Conservation (phyloP, 1,140 invertebrate species). For the Drosophila triauraria region DNA sequence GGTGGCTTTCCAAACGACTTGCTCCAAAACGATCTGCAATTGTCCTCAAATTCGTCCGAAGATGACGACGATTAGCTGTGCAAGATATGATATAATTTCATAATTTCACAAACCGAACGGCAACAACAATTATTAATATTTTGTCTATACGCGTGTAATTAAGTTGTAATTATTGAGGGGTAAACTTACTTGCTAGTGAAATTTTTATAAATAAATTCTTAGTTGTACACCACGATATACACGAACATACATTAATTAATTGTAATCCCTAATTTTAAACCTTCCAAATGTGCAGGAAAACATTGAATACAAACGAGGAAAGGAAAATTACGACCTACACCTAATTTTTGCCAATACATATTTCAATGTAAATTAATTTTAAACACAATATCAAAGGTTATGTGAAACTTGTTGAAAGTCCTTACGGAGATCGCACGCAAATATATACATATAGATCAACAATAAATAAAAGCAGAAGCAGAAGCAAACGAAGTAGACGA, state of each 20-base stretch:
- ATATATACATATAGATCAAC: constrained; percentile 14
- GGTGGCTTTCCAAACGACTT: constrained; percentile 86
- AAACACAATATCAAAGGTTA: constrained; percentile 61
- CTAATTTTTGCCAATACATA: constrained; percentile 61
- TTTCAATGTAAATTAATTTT: constrained; percentile 67
- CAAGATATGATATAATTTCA: constrained; percentile 36
- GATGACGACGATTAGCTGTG: constrained; percentile 76
- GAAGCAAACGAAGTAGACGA: constrained; percentile 29
- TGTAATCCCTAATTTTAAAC: constrained; percentile 57
- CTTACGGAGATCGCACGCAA: constrained; percentile 50
- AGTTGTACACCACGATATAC: constrained; percentile 59
- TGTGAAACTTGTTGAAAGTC: constrained; percentile 63
- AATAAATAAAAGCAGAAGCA: constrained; percentile 23
- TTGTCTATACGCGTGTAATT: constrained; percentile 71
- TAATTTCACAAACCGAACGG: constrained; percentile 39
- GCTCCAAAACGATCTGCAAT: constrained; percentile 89
- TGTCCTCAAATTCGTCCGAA: constrained; percentile 86
- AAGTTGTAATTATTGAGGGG: constrained; percentile 75
- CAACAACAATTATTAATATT: constrained; percentile 63
- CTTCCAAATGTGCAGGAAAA: constrained; percentile 69
- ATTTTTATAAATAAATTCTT: constrained; percentile 80
- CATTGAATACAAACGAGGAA: constrained; percentile 45
- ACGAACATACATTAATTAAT: constrained; percentile 62
- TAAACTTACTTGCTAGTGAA: constrained; percentile 81
- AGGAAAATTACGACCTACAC: constrained; percentile 26